Conservation (phyloP, 2,113 vertebrate genomes). For the Cinclus cinclus region DNA sequence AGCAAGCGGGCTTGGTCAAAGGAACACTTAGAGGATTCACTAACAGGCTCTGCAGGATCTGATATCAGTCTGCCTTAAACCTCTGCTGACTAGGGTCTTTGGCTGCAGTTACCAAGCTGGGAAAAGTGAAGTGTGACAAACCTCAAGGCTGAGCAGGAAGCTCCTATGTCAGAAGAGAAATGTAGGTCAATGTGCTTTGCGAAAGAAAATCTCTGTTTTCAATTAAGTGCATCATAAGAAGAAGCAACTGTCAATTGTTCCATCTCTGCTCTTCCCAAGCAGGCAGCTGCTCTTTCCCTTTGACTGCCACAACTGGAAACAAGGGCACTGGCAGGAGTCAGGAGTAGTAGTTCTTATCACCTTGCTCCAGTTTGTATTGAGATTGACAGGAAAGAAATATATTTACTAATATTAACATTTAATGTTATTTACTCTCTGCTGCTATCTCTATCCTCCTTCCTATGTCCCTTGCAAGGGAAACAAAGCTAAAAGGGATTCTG, state of each 20-base stretch:
- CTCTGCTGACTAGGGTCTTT: neutral
- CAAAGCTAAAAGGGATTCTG: neutral
- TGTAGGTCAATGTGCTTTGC: neutral
- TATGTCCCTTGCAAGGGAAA: slow-evolving; percentile 7
- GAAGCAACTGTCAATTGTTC: neutral
- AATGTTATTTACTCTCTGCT: neutral
- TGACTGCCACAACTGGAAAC: neutral
- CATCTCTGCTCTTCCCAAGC: neutral
- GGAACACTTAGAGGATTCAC: neutral
- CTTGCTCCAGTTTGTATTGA: neutral
- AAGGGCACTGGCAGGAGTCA: neutral
- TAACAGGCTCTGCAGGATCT: neutral
- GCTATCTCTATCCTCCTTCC: slow-evolving; percentile 29
- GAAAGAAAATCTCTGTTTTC: neutral
- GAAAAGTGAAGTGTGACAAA: neutral
- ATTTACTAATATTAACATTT: slow-evolving; percentile 24
- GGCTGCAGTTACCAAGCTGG: neutral
- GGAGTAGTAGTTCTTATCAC: neutral
- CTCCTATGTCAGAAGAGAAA: neutral
- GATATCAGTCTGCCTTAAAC: neutral
- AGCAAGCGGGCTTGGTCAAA: neutral
- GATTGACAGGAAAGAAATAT: slow-evolving; percentile 18
- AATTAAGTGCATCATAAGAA: neutral
- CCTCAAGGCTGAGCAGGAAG: neutral
- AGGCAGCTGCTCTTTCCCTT: neutral